Evolutionary conservation across 2,888 invertebrate species (phyloP).

Genomic region (Aspidapion aeneum): DNA sequence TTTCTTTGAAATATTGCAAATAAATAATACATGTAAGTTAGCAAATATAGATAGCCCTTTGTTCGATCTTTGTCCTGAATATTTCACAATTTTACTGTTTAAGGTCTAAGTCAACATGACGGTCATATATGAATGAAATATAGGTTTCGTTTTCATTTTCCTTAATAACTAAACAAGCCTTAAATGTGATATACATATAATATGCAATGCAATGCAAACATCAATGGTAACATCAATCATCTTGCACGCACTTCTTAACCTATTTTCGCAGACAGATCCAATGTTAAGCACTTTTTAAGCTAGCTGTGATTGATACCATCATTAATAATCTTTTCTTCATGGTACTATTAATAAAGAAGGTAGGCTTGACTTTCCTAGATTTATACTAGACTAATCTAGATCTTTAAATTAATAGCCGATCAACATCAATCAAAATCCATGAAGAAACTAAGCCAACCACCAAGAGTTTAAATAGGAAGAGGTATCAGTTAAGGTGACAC

Average conservation of each 20-base stretch:
- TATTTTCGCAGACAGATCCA: neutral
- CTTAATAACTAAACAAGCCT: too few species aligned
- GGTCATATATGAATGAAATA: neutral
- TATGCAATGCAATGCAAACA: neutral
- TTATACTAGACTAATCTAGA: too few species aligned
- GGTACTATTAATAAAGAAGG: neutral
- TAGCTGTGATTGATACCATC: slow-evolving; percentile 19
- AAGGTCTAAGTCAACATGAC: neutral
- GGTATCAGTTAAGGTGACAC: too few species aligned
- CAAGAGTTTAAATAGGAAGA: too few species aligned
- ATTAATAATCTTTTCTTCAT: slow-evolving; percentile 17
- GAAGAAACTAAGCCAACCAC: too few species aligned
- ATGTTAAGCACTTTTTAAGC: slow-evolving; percentile 11
- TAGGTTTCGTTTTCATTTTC: neutral
- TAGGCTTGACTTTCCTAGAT: neutral
- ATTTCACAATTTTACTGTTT: neutral
- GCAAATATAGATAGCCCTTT: too few species aligned
- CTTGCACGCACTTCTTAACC: neutral
- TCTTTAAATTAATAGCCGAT: too few species aligned
- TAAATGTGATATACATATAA: neutral
- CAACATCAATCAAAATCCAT: too few species aligned
- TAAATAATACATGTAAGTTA: too few species aligned
- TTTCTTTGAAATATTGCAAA: too few species aligned
- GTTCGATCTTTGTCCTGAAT: too few species aligned
- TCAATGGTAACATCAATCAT: neutral